Evolutionary conservation across 2,888 invertebrate species (phyloP).

Genomic region (Gymnocheta viridis): DNA sequence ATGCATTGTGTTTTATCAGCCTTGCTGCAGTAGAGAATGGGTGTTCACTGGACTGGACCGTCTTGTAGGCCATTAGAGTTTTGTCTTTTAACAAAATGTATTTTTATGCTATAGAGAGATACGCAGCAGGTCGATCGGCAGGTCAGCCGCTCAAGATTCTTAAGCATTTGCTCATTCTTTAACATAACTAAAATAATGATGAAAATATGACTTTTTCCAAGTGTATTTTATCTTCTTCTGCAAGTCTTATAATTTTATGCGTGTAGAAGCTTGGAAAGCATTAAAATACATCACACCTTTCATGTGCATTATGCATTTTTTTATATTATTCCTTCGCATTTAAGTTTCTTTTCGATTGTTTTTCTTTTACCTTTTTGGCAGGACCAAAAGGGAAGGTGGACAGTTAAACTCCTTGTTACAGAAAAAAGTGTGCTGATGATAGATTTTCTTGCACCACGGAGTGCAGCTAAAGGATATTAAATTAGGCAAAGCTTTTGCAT

Average conservation of each 20-base stretch:
- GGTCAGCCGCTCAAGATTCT: too few species aligned
- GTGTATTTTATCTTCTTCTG: background rate
- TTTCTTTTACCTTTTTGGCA: background rate
- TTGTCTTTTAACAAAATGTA: too few species aligned
- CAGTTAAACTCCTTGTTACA: slow-evolving; percentile 19
- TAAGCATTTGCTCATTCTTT: too few species aligned
- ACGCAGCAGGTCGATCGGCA: too few species aligned
- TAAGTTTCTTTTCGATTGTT: slow-evolving; percentile 12
- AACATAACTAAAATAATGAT: too few species aligned
- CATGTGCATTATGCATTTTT: slow-evolving; percentile 19
- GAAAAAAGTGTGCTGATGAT: slow-evolving; percentile 24
- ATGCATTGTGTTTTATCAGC: too few species aligned
- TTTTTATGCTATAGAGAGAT: too few species aligned
- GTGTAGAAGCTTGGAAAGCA: slow-evolving; percentile 47
- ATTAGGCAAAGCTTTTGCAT: slow-evolving; percentile 54
- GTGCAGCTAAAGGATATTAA: slow-evolving; percentile 45
- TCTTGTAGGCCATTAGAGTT: too few species aligned
- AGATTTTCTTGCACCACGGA: slow-evolving; percentile 16
- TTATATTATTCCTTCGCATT: background rate
- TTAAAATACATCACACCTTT: slow-evolving; percentile 50
- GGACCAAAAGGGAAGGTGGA: background rate
- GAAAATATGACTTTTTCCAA: background rate
- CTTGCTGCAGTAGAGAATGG: too few species aligned
- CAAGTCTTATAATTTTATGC: slow-evolving; percentile 20
- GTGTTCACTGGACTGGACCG: too few species aligned